Percentiles rank a stretch among this genome's conserved stretches.
phyloP scores from a whole-genome alignment of 2,113 vertebrate species.

The Cichladusa arquata region DNA sequence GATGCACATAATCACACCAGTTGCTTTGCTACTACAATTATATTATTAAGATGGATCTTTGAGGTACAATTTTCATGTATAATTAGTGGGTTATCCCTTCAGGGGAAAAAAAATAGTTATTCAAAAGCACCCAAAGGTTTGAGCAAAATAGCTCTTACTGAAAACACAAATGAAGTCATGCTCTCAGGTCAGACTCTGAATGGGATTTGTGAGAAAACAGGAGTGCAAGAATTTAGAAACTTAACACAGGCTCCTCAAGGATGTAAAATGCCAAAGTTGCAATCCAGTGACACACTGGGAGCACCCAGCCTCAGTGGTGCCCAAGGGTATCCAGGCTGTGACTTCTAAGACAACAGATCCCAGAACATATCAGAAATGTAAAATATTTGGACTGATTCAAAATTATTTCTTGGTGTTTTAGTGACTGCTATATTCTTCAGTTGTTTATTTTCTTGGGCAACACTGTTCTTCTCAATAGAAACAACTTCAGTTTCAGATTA shows the following conservation, averaged over 20 bases:
- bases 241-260: background rate
- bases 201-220: background rate
- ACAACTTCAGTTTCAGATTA: background rate
- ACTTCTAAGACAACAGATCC: background rate
- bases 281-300: background rate
- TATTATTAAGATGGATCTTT: constrained; percentile 55
- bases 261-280: background rate
- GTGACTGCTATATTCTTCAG: background rate
- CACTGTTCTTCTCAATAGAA: background rate
- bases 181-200: background rate
- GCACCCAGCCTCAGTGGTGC: background rate
- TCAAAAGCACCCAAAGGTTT: constrained; percentile 9
- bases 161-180: background rate
- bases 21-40: constrained; percentile 55
- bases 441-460: background rate
- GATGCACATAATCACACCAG: constrained; percentile 63
- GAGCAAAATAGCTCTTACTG: background rate
- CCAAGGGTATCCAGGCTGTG: rapidly evolving
- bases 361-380: background rate
- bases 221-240: background rate
- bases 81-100: constrained; percentile 40
- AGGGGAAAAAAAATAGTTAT: background rate
- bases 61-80: constrained; percentile 25
- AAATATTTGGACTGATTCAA: background rate
- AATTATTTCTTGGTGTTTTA: background rate